Conservation (phyloP, 2,113 vertebrate genomes). For the Xenopus borealis region DNA sequence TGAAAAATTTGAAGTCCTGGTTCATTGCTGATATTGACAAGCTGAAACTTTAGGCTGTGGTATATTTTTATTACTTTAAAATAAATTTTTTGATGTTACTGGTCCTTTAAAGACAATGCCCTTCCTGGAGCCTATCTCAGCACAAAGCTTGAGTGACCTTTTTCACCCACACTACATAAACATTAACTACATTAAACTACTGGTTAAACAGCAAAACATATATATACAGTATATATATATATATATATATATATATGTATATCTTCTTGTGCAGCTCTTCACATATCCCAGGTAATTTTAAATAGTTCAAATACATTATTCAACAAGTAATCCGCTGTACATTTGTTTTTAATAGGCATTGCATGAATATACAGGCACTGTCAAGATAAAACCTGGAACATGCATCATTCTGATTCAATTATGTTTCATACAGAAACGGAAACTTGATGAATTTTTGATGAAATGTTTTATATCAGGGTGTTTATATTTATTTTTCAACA, state of each 20-base stretch:
- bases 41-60: no score
- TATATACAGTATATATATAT: no score
- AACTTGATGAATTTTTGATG: conserved; percentile 34
- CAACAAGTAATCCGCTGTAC: conserved; percentile 65
- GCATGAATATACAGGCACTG: conserved; percentile 61
- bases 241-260: conserved; percentile 54
- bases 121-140: no score
- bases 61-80: no score
- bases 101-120: no score
- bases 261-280: conserved; percentile 62
- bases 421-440: conserved; percentile 51
- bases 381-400: conserved; percentile 65
- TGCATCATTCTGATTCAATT: conserved; percentile 68
- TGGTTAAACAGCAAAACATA: no score
- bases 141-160: no score
- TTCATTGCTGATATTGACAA: no score
- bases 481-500: conserved; percentile 4
- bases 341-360: conserved; percentile 61
- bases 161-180: no score
- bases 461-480: conserved; percentile 20
- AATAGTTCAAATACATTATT: conserved; percentile 69
- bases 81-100: no score
- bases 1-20: no score
- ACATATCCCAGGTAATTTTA: conserved; percentile 63
- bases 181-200: no score